These are phyloP conservation scores for Chydorus sphaericus DNA, from an alignment of 2,888 invertebrate genomes.

Conservation along the genomic window DNA sequence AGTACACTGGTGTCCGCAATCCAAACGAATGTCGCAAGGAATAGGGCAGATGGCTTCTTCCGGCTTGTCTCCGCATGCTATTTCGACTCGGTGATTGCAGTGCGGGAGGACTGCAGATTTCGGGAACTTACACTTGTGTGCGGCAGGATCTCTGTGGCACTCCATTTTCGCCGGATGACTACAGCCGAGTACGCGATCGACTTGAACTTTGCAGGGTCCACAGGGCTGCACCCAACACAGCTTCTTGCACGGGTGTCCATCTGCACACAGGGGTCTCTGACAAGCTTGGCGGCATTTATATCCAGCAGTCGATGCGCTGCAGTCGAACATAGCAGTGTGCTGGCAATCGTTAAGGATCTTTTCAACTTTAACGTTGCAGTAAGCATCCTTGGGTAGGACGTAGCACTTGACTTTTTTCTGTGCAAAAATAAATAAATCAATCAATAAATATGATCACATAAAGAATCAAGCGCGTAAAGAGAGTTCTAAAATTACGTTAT, in stretches of 20 bases:
- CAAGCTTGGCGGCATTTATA: conserved; percentile 15
- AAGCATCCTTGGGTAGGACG: background rate
- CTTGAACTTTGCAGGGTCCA: conserved; percentile 19
- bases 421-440: background rate
- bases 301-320: conserved; percentile 6
- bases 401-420: conserved; percentile 15
- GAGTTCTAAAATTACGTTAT: background rate
- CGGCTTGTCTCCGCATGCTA: conserved; percentile 31
- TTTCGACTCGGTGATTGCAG: conserved; percentile 35
- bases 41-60: conserved; percentile 17
- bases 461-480: background rate
- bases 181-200: conserved; percentile 17
- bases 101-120: conserved; percentile 26
- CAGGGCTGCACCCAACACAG: conserved; percentile 23
- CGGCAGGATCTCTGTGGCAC: conserved; percentile 17
- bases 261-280: conserved; percentile 15
- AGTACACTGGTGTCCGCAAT: conserved; percentile 14
- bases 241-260: conserved; percentile 18
- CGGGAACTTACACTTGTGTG: conserved; percentile 28
- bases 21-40: conserved; percentile 13
- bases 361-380: conserved; percentile 13
- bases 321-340: conserved; percentile 6
- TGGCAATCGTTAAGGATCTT: conserved; percentile 13
- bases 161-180: conserved; percentile 20
- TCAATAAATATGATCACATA: background rate